These are phyloP conservation scores for Chelonia mydas DNA, from an alignment of 2,797 vertebrate genomes.

Conservation along the genomic window DNA sequence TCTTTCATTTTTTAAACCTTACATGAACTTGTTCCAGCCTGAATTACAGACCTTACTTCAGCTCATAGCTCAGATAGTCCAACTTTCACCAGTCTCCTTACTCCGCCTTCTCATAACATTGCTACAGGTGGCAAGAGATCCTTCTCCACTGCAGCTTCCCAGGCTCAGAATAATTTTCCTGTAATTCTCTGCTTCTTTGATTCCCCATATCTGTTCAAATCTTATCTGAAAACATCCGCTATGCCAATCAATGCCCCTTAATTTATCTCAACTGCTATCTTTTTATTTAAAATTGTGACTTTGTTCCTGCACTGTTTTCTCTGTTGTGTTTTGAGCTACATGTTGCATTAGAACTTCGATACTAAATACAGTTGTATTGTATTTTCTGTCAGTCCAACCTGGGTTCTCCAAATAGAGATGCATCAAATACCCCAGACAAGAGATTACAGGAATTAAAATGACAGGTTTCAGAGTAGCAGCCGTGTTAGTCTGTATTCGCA, in stretches of 20 bases:
- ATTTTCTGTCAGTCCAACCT: background rate
- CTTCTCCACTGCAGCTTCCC: background rate
- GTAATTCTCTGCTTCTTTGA: background rate
- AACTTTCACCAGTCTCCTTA: rapidly evolving
- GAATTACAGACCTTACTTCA: background rate
- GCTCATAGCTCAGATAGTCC: background rate
- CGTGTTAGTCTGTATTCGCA: no score
- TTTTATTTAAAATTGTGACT: background rate
- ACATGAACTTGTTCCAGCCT: background rate
- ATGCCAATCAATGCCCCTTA: background rate
- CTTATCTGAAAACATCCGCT: background rate
- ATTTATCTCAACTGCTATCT: slow-evolving; percentile 21
- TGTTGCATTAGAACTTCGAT: background rate
- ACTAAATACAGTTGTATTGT: background rate
- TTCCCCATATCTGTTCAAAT: background rate
- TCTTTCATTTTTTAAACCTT: slow-evolving; percentile 38
- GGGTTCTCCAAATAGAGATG: rapidly evolving
- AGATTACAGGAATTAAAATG: background rate
- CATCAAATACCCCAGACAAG: background rate
- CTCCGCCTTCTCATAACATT: background rate
- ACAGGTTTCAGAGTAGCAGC: no score
- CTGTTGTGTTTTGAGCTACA: background rate
- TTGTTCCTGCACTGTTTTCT: slow-evolving; percentile 32
- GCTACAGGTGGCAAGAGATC: background rate
- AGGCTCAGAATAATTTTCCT: background rate